Evolutionary conservation across 2,113 vertebrate genomes (phyloP).

Genomic region (Phyllopteryx taeniolatus): DNA sequence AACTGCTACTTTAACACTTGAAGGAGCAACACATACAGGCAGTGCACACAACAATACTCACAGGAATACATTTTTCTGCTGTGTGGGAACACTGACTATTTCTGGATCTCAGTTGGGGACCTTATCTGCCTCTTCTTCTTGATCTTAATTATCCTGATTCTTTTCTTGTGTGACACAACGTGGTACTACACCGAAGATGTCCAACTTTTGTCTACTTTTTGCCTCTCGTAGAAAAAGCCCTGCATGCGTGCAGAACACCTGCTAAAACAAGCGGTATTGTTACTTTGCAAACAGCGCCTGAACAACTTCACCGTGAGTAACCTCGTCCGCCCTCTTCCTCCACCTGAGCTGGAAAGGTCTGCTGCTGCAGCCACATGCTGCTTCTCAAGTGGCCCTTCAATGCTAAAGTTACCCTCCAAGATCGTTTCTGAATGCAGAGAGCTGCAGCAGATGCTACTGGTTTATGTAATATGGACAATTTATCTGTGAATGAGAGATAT

Average conservation of each 20-base stretch:
- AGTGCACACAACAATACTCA: too few relatives aligned
- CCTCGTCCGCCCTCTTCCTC: slow-evolving; percentile 20
- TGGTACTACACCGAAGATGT: too few relatives aligned
- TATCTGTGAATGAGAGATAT: not conserved
- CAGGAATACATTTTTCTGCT: too few relatives aligned
- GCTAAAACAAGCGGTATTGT: not conserved
- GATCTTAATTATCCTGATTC: too few relatives aligned
- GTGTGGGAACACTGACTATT: too few relatives aligned
- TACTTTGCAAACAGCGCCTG: not conserved
- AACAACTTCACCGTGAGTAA: slow-evolving; percentile 25
- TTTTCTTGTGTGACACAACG: too few relatives aligned
- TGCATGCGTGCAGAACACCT: not conserved
- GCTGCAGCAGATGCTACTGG: slow-evolving; percentile 65
- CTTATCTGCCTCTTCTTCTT: too few relatives aligned
- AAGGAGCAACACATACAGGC: too few relatives aligned
- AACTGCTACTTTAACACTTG: too few relatives aligned
- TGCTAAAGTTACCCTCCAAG: slow-evolving; percentile 31
- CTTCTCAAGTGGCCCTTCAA: slow-evolving; percentile 61
- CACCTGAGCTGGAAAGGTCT: slow-evolving; percentile 32
- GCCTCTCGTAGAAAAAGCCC: too few relatives aligned
- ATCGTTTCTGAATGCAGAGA: slow-evolving; percentile 35
- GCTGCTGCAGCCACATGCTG: slow-evolving; percentile 55
- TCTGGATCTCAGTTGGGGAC: too few relatives aligned
- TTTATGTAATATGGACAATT: not conserved
- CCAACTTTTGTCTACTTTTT: too few relatives aligned